A percentile compares a stretch with the other conserved stretches of the same genome.
Conservation (phyloP, 2,888 invertebrate genomes). For the Chymomyza procnemis region DNA sequence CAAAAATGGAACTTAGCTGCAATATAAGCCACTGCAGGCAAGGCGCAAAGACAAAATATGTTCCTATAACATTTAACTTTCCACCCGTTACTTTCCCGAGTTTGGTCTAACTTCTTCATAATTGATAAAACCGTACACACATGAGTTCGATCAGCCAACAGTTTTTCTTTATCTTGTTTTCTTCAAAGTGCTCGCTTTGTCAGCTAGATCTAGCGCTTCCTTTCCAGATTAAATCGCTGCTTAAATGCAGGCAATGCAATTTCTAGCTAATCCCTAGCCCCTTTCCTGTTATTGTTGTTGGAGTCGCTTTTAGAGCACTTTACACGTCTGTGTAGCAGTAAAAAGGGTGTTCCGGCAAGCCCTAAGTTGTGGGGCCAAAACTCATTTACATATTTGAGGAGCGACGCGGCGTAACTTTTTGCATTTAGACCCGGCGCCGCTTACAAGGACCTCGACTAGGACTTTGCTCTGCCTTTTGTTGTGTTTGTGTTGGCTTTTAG, state of each 20-base stretch:
- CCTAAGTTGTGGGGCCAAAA: constrained; percentile 6
- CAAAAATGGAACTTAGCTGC: too few relatives aligned
- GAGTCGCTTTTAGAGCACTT: constrained; percentile 43
- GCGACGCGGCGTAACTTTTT: constrained; percentile 34
- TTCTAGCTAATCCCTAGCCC: constrained; percentile 44
- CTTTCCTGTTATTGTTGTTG: constrained; percentile 5
- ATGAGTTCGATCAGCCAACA: neutral
- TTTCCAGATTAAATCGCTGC: neutral
- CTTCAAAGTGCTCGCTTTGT: too few relatives aligned
- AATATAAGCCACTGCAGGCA: too few relatives aligned
- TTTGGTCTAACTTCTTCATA: too few relatives aligned
- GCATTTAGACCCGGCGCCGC: constrained; percentile 17
- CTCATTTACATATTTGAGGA: constrained; percentile 68
- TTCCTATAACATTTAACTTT: too few relatives aligned
- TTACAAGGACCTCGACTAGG: neutral
- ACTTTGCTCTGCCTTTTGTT: constrained; percentile 28
- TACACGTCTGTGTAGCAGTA: constrained; percentile 35
- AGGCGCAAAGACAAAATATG: too few relatives aligned
- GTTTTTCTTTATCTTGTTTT: neutral
- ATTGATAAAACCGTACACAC: too few relatives aligned
- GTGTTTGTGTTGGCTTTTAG: constrained; percentile 8
- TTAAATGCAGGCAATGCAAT: constrained; percentile 41
- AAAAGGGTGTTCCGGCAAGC: neutral
- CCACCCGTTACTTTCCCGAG: too few relatives aligned
- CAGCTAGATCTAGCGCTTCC: neutral